phyloP scores from a whole-genome alignment of 2,113 vertebrate genomes.

The Parus major region DNA sequence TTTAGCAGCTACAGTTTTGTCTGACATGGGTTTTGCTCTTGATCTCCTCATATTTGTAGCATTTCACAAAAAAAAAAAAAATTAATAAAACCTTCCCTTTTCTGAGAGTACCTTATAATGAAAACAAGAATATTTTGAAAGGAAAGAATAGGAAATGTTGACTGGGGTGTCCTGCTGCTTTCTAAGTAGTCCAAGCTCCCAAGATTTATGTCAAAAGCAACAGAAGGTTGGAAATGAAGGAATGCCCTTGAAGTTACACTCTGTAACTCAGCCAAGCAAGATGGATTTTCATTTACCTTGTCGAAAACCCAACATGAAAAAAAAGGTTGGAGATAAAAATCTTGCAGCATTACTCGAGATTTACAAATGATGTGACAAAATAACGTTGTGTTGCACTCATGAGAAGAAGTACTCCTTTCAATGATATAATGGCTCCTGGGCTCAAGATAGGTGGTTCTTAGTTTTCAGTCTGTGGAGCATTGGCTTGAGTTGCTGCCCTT shows the following conservation, averaged over 20 bases:
- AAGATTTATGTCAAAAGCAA: slow-evolving; percentile 66
- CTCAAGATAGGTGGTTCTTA: neutral
- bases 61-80: neutral
- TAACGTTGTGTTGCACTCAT: neutral
- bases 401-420: neutral
- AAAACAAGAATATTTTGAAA: slow-evolving; percentile 69
- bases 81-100: slow-evolving; percentile 47
- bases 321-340: slow-evolving; percentile 34
- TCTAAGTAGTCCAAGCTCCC: slow-evolving; percentile 57
- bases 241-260: slow-evolving; percentile 47
- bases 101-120: slow-evolving; percentile 38
- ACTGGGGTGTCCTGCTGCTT: slow-evolving; percentile 58
- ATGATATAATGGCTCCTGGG: neutral
- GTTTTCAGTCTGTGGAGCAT: neutral
- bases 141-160: slow-evolving; percentile 65
- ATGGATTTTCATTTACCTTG: slow-evolving; percentile 56
- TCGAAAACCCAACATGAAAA: slow-evolving; percentile 23
- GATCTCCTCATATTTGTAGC: slow-evolving; percentile 16
- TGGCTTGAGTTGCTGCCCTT: neutral
- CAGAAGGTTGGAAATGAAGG: slow-evolving; percentile 54
- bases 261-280: slow-evolving; percentile 13
- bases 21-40: slow-evolving; percentile 16
- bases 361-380: slow-evolving; percentile 51
- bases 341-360: neutral
- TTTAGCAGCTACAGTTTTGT: neutral